Conservation (phyloP, 92 coral and sea anemone species). For the Phymanthus crucifer region DNA sequence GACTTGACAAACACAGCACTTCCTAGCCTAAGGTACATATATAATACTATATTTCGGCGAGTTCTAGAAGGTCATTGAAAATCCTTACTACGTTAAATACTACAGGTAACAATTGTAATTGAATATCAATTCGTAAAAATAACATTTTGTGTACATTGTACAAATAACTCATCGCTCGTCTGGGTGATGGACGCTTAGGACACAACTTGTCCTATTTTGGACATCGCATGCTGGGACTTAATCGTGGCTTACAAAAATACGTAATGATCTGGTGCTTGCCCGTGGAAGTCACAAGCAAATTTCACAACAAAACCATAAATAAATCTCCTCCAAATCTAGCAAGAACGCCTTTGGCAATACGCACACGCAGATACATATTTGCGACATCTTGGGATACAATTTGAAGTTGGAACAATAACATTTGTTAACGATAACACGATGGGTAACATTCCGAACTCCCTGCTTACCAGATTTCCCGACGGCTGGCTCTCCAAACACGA, state of each 20-base stretch:
- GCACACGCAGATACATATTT: neutral
- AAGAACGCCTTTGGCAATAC: neutral
- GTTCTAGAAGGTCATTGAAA: too few relatives aligned
- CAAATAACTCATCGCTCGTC: neutral
- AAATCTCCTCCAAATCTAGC: neutral
- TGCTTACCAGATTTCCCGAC: conserved; percentile 76
- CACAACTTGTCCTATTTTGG: neutral
- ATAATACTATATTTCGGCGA: too few relatives aligned
- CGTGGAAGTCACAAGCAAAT: neutral
- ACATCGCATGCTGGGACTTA: neutral
- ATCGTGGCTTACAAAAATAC: neutral
- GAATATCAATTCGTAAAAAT: neutral
- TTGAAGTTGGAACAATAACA: neutral
- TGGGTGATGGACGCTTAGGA: neutral
- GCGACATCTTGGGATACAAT: neutral
- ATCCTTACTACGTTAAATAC: too few relatives aligned
- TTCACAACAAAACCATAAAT: neutral
- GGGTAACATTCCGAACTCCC: neutral
- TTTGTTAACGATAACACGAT: neutral
- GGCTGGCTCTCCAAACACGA: conserved; percentile 69
- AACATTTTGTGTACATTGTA: neutral
- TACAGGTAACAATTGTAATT: neutral
- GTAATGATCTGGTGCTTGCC: neutral
- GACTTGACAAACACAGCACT: too few relatives aligned
- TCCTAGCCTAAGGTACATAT: too few relatives aligned